Evolutionary conservation across 2,113 vertebrate species (phyloP).

Genomic region (Pycnonotus jocosus): DNA sequence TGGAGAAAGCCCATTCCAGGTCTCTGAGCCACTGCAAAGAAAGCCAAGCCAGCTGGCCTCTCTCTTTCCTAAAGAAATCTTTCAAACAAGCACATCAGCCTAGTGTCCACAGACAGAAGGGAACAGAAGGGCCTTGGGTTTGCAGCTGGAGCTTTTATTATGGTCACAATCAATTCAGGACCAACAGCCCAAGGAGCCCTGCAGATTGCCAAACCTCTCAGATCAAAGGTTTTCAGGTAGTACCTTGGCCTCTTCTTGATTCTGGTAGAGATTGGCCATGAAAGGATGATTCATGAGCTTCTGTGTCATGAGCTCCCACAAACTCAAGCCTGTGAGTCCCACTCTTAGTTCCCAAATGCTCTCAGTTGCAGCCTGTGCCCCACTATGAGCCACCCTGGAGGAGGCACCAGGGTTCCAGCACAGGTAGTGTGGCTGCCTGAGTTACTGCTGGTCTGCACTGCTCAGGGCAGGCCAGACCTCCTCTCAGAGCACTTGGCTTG

Average conservation of each 20-base stretch:
- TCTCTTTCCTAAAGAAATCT: not conserved
- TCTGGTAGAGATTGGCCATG: not conserved
- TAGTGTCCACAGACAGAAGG: not conserved
- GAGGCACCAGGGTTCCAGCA: not conserved
- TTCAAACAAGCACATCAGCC: not conserved
- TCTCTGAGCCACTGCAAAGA: not conserved
- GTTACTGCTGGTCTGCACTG: not conserved
- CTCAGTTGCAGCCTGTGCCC: not conserved
- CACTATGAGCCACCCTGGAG: accelerated
- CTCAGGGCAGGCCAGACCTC: not conserved
- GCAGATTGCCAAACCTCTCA: not conserved
- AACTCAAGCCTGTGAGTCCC: not conserved
- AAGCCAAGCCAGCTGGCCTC: not conserved
- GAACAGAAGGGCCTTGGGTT: not conserved
- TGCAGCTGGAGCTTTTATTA: not conserved
- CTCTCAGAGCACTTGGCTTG: not conserved
- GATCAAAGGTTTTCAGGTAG: not conserved
- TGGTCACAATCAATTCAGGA: not conserved
- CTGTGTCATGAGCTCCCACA: not conserved
- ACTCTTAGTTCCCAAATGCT: not conserved
- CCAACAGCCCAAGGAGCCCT: not conserved
- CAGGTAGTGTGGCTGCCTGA: not conserved
- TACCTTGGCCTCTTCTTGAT: not conserved
- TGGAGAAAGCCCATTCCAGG: not conserved
- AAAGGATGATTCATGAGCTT: not conserved